Base-by-base conservation (phyloP, 2,888 invertebrate species). In the Agrilus biguttatus region DNA sequence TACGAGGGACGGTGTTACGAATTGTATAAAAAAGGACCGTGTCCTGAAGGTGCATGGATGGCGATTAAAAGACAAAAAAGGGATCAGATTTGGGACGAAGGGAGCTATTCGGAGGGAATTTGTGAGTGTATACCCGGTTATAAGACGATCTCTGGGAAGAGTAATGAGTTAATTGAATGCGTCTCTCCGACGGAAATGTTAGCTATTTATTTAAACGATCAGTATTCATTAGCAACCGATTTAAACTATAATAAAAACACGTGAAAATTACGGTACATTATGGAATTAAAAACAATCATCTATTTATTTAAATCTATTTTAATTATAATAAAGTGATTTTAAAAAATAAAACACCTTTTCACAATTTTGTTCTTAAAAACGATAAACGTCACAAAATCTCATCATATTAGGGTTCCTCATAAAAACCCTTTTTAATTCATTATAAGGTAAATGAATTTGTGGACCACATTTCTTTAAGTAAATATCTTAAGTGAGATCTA, bases 1-100 rank as follows among this genome's bases (percentile, higher is more conserved):
- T 74, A 77, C 53, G 75, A 78, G 47, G 75, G 77, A 10, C 75
- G 75, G n/a, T 89, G 88, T 59, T 78, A 83, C 59, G 78, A 78
- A 51, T 68, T 88, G 14, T 82, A 87, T 60, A 78, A 79, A 0
- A 80, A 79, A 52, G 88, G 87, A 0, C 86, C 87, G 0, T 89
- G 88, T 53, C 67, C 72, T 0, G 71, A 74, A 1, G 81, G 83
- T 1, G 77, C 84, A 50, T 82, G 81, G 81, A 54, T 82, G 34
- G 75, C 75, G 19, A 75, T 79, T 0, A 66, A 68, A 17, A 67
- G 79, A 49, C 59, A 58, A 23, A 52, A 60, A 2, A 62, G 59
- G 47, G 55, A 54, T 17, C 53, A 49, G 19, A 45, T 57, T 13
- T 62, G 64, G 60, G 49, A 41, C 19, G 50, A 52, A 23, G 42